A percentile compares a stretch with the other conserved stretches of the same genome.
Evolutionary conservation across 1,140 invertebrate species (phyloP).

Genomic region (Drosophila albomicans): DNA sequence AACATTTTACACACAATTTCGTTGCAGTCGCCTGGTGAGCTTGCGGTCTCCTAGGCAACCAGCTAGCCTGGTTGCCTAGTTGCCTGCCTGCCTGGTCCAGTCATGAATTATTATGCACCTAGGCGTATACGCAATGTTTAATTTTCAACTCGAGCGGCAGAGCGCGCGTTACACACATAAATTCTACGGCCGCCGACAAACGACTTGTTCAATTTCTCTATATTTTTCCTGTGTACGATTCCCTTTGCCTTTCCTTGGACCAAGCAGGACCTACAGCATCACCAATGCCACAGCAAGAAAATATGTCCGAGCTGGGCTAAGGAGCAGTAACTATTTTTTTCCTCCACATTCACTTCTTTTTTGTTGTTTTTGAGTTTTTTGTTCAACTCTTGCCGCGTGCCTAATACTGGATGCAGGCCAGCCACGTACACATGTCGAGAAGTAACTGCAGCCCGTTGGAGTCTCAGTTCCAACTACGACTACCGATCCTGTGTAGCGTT

Average conservation of each 20-base stretch:
- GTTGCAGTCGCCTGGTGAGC: slow-evolving; percentile 56
- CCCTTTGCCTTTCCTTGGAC: neutral
- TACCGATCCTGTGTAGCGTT: slow-evolving; percentile 12
- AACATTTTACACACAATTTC: slow-evolving; percentile 83
- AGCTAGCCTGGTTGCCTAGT: slow-evolving; percentile 22
- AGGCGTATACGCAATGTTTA: slow-evolving; percentile 84
- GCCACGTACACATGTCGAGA: slow-evolving; percentile 80
- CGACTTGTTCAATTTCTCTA: slow-evolving; percentile 80
- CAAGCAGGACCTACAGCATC: neutral
- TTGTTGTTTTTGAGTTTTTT: slow-evolving; percentile 26
- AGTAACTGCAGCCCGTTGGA: slow-evolving; percentile 64
- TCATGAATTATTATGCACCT: slow-evolving; percentile 83
- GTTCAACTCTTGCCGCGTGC: slow-evolving; percentile 20
- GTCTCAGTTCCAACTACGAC: slow-evolving; percentile 2
- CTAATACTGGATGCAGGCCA: slow-evolving; percentile 62
- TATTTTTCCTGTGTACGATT: slow-evolving; percentile 45
- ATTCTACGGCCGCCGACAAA: slow-evolving; percentile 77
- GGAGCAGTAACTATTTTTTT: slow-evolving; percentile 38
- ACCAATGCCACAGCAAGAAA: slow-evolving; percentile 39
- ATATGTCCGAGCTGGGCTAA: slow-evolving; percentile 49
- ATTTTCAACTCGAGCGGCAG: slow-evolving; percentile 73
- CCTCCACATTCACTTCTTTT: neutral
- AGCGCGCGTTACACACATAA: slow-evolving; percentile 67
- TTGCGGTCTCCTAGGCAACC: slow-evolving; percentile 22
- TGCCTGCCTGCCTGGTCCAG: slow-evolving; percentile 42